phyloP scores from a whole-genome alignment of 1,140 invertebrate genomes.

The Neodiprion fabricii region DNA sequence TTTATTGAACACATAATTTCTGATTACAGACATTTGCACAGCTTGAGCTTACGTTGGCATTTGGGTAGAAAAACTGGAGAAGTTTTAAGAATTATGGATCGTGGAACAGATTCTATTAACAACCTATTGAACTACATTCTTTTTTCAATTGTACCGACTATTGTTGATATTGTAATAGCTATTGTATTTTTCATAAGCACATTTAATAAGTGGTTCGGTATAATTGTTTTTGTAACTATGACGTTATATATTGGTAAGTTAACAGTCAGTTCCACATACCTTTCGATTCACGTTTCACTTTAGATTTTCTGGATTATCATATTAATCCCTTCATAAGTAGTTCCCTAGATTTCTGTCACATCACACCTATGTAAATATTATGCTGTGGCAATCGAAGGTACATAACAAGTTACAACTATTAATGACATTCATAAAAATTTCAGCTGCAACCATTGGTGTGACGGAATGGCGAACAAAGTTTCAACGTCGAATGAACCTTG shows the following conservation, averaged over 20 bases:
- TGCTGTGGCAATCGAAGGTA: too few species aligned
- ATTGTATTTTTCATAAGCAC: conserved; percentile 85
- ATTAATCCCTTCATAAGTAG: too few species aligned
- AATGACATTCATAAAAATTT: conserved; percentile 33
- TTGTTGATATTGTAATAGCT: conserved; percentile 93
- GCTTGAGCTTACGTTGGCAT: conserved; percentile 88
- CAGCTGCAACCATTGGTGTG: conserved; percentile 83
- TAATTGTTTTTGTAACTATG: conserved; percentile 95
- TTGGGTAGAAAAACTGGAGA: conserved; percentile 93
- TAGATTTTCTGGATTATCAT: too few species aligned
- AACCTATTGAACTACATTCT: conserved; percentile 89
- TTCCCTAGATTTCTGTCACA: too few species aligned
- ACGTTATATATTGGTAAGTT: conserved; percentile 86
- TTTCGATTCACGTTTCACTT: too few species aligned
- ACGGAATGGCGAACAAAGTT: conserved; percentile 98
- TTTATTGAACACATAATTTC: conserved; percentile 22
- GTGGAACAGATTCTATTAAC: conserved; percentile 94
- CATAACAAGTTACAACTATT: too few species aligned
- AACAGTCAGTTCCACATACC: too few species aligned
- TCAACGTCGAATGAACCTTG: conserved; percentile 89
- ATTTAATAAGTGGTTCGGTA: conserved; percentile 93
- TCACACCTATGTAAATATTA: too few species aligned
- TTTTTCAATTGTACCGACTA: conserved; percentile 89
- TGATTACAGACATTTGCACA: conserved; percentile 80
- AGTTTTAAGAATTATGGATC: conserved; percentile 92